phyloP scores from a whole-genome alignment of 2,888 invertebrate species.

The Pyrrhosoma nymphula region DNA sequence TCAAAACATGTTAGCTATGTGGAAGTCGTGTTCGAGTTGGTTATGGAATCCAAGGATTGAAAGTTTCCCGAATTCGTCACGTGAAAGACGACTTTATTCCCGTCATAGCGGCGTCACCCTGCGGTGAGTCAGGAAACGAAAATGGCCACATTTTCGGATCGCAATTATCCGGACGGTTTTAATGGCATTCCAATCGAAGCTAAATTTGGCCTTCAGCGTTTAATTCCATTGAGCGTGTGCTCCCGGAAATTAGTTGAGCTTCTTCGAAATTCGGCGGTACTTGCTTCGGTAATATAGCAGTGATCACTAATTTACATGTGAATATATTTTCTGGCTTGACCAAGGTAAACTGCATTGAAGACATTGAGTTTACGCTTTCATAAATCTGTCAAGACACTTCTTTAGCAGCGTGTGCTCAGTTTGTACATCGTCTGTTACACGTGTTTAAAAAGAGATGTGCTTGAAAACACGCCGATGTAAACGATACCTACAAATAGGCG shows the following conservation, averaged over 20 bases:
- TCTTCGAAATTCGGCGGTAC: neutral
- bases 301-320: neutral
- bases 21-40: too few species aligned
- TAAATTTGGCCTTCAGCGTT: neutral
- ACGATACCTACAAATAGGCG: too few species aligned
- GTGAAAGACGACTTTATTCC: too few species aligned
- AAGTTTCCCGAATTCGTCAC: too few species aligned
- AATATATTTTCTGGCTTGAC: neutral
- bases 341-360: neutral
- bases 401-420: neutral
- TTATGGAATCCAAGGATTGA: too few species aligned
- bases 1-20: too few species aligned
- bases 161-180: neutral
- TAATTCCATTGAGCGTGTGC: neutral
- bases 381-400: neutral
- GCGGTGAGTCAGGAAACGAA: neutral
- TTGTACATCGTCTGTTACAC: too few species aligned
- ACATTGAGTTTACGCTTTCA: neutral
- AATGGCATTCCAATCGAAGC: neutral
- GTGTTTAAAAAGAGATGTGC: too few species aligned
- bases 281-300: neutral
- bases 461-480: too few species aligned
- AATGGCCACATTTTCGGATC: neutral
- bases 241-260: neutral
- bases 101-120: too few species aligned